Base-by-base conservation (phyloP, 2,888 invertebrate genomes). In the Drosophila anceps region DNA sequence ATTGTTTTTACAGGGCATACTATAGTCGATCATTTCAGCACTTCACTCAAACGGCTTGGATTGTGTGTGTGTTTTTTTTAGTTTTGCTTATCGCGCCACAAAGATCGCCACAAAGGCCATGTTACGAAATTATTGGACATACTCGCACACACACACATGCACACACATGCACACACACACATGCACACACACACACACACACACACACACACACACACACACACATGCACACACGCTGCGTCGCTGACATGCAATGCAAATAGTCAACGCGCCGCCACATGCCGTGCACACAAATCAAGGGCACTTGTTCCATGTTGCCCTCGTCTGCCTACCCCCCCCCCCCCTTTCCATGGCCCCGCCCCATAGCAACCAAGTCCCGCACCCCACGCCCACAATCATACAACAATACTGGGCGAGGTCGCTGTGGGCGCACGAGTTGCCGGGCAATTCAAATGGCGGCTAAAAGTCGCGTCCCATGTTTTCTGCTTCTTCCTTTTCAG, bases 41-140 rank as follows among this genome's bases (percentile, higher is more conserved):
- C 6, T 35, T 27, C n/a, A 24, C 1, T 24, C 10, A 10, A 53
- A 27, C 15, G 13, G 27, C 29, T 37, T 66, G 61, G 13, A 13
- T 59, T 62, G 10, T 24, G 1, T 24, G 31, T 46, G 1, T 24
- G 33, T 43, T 51, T 54, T 60, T 51, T 72, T 71, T 39, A 48
- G 68, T 59, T 60, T 50, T 54, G 70, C 70, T 82, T 88, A 90
- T 90, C 90, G 77, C 75, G 55, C 68, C 68, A 68, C 83, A 80
- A 72, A 78, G 82, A 90, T 89, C 90, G 88, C 88, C 86, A 79
- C 84, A 89, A 90, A 90, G 90, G 88, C 88, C 90, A 90, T 85
- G 89, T 90, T 90, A 89, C 87, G 87, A 88, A 87, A 88, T 89
- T 84, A 90, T 87, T 83, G 76, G 76, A 87, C 81, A 74, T 64